Evolutionary conservation across 2,888 invertebrate genomes (phyloP), one percentile per base, ranked within the genome.

Genomic region (Tetanocera ferruginea): DNA sequence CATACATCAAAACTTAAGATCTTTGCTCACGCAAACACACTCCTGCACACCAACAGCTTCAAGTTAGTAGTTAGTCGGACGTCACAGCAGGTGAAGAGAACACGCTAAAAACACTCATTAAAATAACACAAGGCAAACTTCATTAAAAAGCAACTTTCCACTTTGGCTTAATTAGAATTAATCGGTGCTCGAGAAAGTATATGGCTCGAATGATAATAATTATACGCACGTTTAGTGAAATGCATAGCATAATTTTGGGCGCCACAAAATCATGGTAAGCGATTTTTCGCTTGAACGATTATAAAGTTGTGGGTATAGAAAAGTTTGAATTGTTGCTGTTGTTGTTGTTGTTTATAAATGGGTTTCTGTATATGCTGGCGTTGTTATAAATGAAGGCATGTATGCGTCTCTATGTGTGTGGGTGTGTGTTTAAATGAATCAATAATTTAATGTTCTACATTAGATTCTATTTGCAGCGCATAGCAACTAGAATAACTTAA

Each of bases 261-360:
- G 64, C 67, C 43, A 57, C 19, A 77, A 73, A 55, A 28, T 28
- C 57, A 57, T 60, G 25, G 57, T 60, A 14, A 28, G 57, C 49
- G 49, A 74, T 74, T 77, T 73, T 73, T 72, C 23, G 51, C 52
- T 67, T 66, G 34, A 71, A 14, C 37, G 78, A 78, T 71, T 64
- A 71, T 57, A 70, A 76, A 14, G 31, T 75, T 75, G 4, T 14
- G 14, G 9, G 6, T 23, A 6, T 55, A 1, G 57, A 9, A n/a
- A 60, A 23, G 57, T 14, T 11, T 23, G 3, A 11, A 11, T 9
- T 11, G 25, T 5, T 55, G 8, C 5, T 23, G 23, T 6, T 23
- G 55, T n/a, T 55, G n/a, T 6, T 23, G 19, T 23, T 55, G 55
- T 19, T 43, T 43, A 72, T 74, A 64, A 64, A 25, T 49, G 74